phyloP scores from a whole-genome alignment of 2,113 vertebrate genomes.

The Rhinopithecus roxellana region DNA sequence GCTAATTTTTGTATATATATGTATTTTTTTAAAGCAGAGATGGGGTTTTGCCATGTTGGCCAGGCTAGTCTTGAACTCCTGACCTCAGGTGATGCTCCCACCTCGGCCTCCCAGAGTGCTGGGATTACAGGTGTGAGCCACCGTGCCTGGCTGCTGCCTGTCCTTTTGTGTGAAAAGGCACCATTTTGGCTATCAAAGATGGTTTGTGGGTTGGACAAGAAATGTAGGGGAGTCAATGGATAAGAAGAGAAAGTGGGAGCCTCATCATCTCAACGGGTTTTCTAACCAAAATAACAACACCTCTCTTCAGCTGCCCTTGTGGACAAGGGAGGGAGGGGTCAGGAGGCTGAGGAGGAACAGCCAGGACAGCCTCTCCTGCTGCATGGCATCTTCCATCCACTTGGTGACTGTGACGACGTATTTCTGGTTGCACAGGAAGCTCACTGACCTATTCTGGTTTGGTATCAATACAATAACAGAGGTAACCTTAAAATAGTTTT shows the following conservation, averaged over 20 bases:
- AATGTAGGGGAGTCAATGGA: neutral
- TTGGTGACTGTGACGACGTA: neutral
- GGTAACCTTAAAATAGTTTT: slow-evolving; percentile 29
- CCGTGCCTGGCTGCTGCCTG: neutral
- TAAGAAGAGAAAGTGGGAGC: neutral
- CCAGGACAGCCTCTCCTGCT: neutral
- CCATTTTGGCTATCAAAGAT: neutral
- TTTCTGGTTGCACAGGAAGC: neutral
- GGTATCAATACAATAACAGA: neutral
- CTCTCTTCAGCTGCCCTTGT: neutral
- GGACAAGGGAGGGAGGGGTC: no score
- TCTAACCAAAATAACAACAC: neutral
- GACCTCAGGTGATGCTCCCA: no score
- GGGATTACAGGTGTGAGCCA: no score
- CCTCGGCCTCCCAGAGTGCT: no score
- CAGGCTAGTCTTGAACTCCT: no score
- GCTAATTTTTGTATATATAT: no score
- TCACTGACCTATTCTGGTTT: neutral
- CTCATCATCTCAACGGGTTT: neutral
- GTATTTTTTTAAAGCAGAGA: no score
- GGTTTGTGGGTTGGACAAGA: neutral
- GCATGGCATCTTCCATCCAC: neutral
- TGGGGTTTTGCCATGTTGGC: no score
- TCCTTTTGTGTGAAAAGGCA: neutral
- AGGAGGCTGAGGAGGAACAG: neutral